Evolutionary conservation across 2,888 invertebrate species (phyloP).

Genomic region (Acrobasis suavella): DNA sequence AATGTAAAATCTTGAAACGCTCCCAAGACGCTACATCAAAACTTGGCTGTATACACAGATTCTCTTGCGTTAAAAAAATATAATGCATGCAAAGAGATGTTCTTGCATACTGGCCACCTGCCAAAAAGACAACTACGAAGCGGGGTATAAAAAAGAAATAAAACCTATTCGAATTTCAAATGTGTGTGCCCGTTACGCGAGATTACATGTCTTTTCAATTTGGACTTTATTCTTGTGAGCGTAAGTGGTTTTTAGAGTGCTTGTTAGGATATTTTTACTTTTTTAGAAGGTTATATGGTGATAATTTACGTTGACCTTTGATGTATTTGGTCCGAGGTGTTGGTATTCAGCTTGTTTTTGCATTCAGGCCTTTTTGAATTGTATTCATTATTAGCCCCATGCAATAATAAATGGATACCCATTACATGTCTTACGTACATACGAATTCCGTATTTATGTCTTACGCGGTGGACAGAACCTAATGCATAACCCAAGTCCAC

Average conservation of each 20-base stretch:
- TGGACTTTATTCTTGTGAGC: background rate
- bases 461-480: too few species aligned
- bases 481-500: too few species aligned
- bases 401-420: background rate
- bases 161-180: conserved; percentile 25
- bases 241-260: background rate
- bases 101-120: conserved; percentile 27
- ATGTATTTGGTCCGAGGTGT: conserved; percentile 12
- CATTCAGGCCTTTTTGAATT: conserved; percentile 16
- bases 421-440: background rate
- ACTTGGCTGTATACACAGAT: conserved; percentile 11
- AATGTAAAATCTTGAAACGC: conserved; percentile 16
- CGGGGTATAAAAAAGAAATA: conserved; percentile 22
- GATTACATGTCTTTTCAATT: conserved; percentile 14
- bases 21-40: conserved; percentile 10
- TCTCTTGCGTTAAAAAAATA: conserved; percentile 22
- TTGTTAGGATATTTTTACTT: background rate
- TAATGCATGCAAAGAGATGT: conserved; percentile 29
- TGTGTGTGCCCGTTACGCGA: conserved; percentile 13
- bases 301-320: conserved; percentile 22
- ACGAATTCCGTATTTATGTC: too few species aligned
- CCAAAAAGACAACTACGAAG: conserved; percentile 25
- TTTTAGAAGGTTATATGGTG: conserved; percentile 17
- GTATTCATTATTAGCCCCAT: conserved; percentile 5
- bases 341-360: conserved; percentile 7